phyloP scores from a whole-genome alignment of 2,113 vertebrate genomes.

The Leptosomus discolor region DNA sequence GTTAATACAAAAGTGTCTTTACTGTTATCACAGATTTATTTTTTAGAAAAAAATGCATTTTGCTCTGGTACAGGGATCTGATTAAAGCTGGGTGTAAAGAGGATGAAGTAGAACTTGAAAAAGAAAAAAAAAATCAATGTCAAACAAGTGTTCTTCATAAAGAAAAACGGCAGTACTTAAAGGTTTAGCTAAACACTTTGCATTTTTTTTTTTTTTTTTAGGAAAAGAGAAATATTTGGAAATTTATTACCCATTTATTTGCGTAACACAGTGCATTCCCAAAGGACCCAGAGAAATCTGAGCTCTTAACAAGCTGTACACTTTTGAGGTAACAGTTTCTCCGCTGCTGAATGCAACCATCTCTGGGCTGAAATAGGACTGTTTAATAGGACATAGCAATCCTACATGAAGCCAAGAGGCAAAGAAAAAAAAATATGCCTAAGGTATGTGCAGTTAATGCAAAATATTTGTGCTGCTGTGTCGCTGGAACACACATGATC shows the following conservation, averaged over 20 bases:
- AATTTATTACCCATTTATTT: neutral
- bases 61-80: neutral
- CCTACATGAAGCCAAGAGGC: neutral
- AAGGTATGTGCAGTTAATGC: neutral
- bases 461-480: constrained; percentile 27
- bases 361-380: neutral
- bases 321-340: neutral
- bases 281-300: neutral
- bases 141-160: neutral
- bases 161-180: neutral
- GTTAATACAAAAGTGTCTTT: neutral
- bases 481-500: neutral
- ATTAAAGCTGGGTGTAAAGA: neutral
- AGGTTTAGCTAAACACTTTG: neutral
- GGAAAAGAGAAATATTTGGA: neutral
- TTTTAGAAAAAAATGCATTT: neutral
- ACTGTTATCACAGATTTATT: neutral
- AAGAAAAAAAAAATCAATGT: neutral
- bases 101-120: neutral
- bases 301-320: neutral
- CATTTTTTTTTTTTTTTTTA: neutral
- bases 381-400: neutral
- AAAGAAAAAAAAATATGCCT: neutral
- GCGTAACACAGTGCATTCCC: neutral
- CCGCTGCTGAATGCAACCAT: neutral